Evolutionary conservation across 2,113 vertebrate species (phyloP).

Genomic region (Cochlearius cochlearius): DNA sequence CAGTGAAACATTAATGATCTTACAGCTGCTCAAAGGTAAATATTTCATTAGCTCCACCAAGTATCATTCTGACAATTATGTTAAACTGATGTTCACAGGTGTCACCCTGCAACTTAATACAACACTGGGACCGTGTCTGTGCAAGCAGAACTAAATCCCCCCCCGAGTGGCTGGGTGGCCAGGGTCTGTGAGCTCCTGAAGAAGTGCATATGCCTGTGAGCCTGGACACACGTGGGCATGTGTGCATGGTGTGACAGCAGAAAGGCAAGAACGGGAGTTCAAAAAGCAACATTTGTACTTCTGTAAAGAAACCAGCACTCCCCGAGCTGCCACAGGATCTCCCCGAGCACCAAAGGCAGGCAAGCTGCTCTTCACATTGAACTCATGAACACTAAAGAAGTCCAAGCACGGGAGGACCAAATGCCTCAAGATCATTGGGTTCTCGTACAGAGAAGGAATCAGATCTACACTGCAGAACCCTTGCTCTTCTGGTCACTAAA

Average conservation of each 20-base stretch:
- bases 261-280: not conserved
- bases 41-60: slow-evolving; percentile 25
- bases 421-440: not conserved
- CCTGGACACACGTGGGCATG: accelerated
- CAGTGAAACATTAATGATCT: slow-evolving; percentile 9
- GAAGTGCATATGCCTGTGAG: accelerated
- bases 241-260: not conserved
- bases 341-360: not conserved
- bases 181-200: not conserved
- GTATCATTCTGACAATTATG: not conserved
- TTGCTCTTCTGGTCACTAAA: not conserved
- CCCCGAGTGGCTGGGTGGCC: accelerated
- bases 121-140: accelerated
- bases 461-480: not conserved
- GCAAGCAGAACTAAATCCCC: not conserved
- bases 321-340: not conserved
- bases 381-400: not conserved
- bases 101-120: not conserved
- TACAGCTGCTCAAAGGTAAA: slow-evolving; percentile 46
- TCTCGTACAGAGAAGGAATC: not conserved
- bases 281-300: not conserved
- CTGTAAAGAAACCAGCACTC: not conserved
- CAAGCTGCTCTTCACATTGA: not conserved
- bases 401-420: not conserved
- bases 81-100: not conserved